Evolutionary conservation across 2,797 vertebrate genomes (phyloP).

Genomic region (Brachyalestes nurse): DNA sequence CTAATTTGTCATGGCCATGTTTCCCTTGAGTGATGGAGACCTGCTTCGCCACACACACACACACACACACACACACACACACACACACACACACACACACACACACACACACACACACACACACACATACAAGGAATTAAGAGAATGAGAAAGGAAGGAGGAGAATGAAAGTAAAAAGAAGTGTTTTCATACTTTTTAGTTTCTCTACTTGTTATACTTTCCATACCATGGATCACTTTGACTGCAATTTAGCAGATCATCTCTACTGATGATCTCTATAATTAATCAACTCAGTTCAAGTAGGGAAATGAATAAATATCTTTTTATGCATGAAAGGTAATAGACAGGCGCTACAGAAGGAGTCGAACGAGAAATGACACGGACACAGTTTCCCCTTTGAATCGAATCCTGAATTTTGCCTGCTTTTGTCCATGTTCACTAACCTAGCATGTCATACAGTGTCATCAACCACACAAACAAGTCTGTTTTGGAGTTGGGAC

Average conservation of each 20-base stretch:
- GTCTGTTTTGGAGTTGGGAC: too few relatives aligned
- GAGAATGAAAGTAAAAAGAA: background rate
- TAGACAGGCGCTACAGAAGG: too few relatives aligned
- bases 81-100: constrained; percentile 46
- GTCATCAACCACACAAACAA: too few relatives aligned
- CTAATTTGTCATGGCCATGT: constrained; percentile 61
- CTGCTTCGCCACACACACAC: constrained; percentile 47
- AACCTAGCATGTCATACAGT: too few relatives aligned
- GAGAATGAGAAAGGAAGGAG: background rate
- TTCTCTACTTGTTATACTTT: background rate
- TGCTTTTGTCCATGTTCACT: too few relatives aligned
- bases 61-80: constrained; percentile 33
- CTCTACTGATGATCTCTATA: background rate
- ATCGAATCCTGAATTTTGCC: too few relatives aligned
- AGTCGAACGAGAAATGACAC: too few relatives aligned
- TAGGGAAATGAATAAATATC: too few relatives aligned
- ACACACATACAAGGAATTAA: constrained; percentile 12
- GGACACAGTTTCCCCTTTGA: too few relatives aligned
- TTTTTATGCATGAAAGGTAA: too few relatives aligned
- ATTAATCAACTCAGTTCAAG: too few relatives aligned
- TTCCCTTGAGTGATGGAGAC: constrained; percentile 51
- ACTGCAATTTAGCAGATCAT: background rate
- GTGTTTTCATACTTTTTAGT: background rate
- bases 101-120: constrained; percentile 47
- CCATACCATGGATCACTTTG: background rate